Evolutionary conservation across 2,797 vertebrate species (phyloP).

Genomic region (Otolemur crassicaudatus): DNA sequence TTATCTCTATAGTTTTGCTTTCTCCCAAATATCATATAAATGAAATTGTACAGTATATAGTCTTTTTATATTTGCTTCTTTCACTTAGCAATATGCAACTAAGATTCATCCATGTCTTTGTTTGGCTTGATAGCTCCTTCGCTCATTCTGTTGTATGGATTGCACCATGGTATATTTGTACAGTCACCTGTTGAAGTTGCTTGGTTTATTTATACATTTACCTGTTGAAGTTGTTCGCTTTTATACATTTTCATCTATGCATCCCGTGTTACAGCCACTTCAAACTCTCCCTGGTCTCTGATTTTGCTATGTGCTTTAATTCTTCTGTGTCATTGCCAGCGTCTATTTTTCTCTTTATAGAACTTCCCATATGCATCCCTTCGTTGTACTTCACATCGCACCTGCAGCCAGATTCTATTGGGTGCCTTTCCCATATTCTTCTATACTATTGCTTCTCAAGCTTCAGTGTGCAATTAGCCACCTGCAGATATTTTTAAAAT

Average conservation of each 20-base stretch:
- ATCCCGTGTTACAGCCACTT: background rate
- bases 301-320: background rate
- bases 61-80: background rate
- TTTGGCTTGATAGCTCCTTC: background rate
- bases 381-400: background rate
- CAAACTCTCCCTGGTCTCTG: background rate
- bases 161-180: background rate
- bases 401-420: background rate
- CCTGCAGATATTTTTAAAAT: background rate
- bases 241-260: background rate
- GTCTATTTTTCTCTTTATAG: background rate
- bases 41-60: background rate
- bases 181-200: background rate
- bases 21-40: background rate
- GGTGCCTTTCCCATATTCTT: background rate
- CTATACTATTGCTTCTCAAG: background rate
- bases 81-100: conserved; percentile 11
- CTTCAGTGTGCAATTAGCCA: background rate
- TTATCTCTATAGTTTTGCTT: background rate
- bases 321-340: background rate
- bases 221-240: background rate
- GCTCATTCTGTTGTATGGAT: background rate
- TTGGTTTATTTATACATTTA: conserved; percentile 7
- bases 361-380: background rate
- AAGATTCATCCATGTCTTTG: background rate